phyloP scores from a whole-genome alignment of 92 coral and sea anemone species.

The Porites rus region DNA sequence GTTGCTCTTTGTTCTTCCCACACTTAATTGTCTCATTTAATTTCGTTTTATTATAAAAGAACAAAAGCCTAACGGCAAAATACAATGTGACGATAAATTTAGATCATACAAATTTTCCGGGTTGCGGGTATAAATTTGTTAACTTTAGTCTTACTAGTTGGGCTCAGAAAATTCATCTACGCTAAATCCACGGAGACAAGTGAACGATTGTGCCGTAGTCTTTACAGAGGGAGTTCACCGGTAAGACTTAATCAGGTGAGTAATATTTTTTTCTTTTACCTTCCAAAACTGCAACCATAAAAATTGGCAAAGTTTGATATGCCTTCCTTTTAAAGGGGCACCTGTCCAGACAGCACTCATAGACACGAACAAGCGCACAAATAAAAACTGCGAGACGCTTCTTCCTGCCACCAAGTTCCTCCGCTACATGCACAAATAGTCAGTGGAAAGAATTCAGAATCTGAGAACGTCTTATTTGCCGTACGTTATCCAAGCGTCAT shows the following conservation, averaged over 20 bases:
- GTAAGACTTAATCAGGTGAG: not conserved
- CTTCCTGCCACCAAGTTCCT: too few species aligned
- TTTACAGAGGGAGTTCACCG: not conserved
- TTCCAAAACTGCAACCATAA: too few species aligned
- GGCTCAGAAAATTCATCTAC: not conserved
- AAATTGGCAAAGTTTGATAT: too few species aligned
- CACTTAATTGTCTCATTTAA: not conserved
- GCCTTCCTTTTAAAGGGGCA: too few species aligned
- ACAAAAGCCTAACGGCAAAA: not conserved
- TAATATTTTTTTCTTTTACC: too few species aligned
- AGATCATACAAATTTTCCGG: conserved; percentile 9
- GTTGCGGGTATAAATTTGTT: conserved; percentile 11
- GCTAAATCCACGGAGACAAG: not conserved
- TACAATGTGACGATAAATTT: not conserved
- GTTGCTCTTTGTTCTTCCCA: not conserved
- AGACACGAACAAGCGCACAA: too few species aligned
- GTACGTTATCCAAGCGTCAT: too few species aligned
- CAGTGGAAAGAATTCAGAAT: too few species aligned
- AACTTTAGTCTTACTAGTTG: not conserved
- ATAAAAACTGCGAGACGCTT: too few species aligned
- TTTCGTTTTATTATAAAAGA: not conserved
- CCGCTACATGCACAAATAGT: too few species aligned
- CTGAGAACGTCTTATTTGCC: too few species aligned
- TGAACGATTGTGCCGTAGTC: not conserved
- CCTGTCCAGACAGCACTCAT: too few species aligned